Conservation (phyloP, 2,797 vertebrate species). For the Chelon labrosus region DNA sequence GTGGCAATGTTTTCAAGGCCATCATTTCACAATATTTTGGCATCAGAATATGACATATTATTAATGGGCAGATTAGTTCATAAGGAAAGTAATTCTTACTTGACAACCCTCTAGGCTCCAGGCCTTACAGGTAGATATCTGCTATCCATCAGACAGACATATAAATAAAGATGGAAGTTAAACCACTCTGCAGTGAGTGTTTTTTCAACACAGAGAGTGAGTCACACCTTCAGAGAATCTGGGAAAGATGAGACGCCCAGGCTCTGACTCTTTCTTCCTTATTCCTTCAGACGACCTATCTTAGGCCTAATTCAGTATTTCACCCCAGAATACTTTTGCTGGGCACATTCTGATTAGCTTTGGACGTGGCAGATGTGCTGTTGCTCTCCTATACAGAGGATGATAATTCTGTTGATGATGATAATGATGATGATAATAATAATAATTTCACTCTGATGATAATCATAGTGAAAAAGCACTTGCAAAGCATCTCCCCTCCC, state of each 20-base stretch:
- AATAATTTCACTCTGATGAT: constrained; percentile 62
- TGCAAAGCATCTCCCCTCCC: constrained; percentile 26
- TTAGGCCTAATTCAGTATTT: constrained; percentile 38
- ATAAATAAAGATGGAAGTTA: constrained; percentile 6
- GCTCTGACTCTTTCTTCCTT: constrained; percentile 15
- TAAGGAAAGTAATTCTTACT: neutral
- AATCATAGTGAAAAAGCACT: constrained; percentile 59
- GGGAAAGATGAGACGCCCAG: constrained; percentile 15
- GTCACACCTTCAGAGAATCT: constrained; percentile 34
- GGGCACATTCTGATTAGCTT: constrained; percentile 32
- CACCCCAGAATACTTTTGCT: constrained; percentile 28
- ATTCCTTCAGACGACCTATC: constrained; percentile 23
- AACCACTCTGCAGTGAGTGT: neutral
- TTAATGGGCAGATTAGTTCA: no score
- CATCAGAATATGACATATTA: no score
- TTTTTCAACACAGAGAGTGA: constrained; percentile 25
- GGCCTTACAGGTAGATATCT: constrained; percentile 5
- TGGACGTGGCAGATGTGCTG: constrained; percentile 34
- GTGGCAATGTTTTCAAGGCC: no score
- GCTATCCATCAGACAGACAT: constrained; percentile 12
- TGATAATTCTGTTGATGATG: constrained; percentile 48
- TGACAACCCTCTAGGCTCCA: neutral
- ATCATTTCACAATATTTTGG: no score
- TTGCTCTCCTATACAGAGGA: constrained; percentile 24
- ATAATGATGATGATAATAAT: constrained; percentile 49